Evolutionary conservation across 1,140 invertebrate genomes (phyloP).

Genomic region (Bombus pyrosoma): DNA sequence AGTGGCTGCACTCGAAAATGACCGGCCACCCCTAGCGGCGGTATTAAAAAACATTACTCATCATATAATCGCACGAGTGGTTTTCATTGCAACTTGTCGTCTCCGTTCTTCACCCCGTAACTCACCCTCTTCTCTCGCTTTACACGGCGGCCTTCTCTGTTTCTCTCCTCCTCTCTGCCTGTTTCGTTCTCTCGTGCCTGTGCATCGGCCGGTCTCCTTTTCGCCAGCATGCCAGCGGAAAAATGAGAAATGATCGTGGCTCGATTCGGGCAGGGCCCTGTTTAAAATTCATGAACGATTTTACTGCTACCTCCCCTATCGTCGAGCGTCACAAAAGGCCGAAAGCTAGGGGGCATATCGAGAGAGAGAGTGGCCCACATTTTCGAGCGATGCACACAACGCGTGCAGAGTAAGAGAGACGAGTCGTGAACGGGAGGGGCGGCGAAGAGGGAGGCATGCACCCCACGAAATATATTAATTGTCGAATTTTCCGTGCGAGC

Average conservation of each 20-base stretch:
- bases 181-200: slow-evolving; percentile 54
- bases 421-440: neutral
- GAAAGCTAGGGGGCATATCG: slow-evolving; percentile 68
- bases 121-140: slow-evolving; percentile 19
- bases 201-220: slow-evolving; percentile 59
- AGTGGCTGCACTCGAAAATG: slow-evolving; percentile 79
- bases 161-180: neutral
- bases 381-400: slow-evolving; percentile 36
- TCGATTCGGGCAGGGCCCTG: slow-evolving; percentile 77
- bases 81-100: slow-evolving; percentile 61
- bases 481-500: slow-evolving; percentile 75
- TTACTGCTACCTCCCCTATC: slow-evolving; percentile 69
- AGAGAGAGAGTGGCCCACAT: slow-evolving; percentile 64
- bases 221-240: slow-evolving; percentile 70
- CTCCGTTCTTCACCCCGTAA: slow-evolving; percentile 19
- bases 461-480: slow-evolving; percentile 76
- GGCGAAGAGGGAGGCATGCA: neutral
- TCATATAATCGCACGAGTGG: slow-evolving; percentile 79
- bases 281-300: slow-evolving; percentile 83
- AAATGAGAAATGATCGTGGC: slow-evolving; percentile 82
- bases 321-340: slow-evolving; percentile 69
- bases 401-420: slow-evolving; percentile 18
- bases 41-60: slow-evolving; percentile 84
- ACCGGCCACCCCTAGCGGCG: slow-evolving; percentile 67
- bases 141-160: neutral